Percentiles rank a stretch among this genome's conserved stretches.
Evolutionary conservation across 2,888 invertebrate species (phyloP).

Genomic region (Trypoxylon attenuatum): DNA sequence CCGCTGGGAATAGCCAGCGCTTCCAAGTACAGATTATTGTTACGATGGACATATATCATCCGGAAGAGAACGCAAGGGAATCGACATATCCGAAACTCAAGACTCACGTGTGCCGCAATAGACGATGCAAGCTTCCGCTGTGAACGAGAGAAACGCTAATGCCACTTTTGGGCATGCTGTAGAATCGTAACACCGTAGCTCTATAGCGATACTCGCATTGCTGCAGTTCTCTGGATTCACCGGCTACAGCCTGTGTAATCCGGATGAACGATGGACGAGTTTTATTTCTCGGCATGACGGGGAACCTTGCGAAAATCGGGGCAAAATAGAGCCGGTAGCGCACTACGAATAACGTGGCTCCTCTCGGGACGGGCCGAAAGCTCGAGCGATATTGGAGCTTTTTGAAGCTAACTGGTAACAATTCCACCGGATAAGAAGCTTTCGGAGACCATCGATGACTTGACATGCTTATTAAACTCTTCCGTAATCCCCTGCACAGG

Average conservation of each 20-base stretch:
- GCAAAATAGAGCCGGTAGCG: slow-evolving; percentile 36
- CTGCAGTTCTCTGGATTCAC: slow-evolving; percentile 29
- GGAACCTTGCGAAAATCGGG: slow-evolving; percentile 38
- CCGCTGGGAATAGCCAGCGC: not conserved
- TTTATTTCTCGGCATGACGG: slow-evolving; percentile 43
- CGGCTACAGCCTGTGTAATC: slow-evolving; percentile 36
- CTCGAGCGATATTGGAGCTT: slow-evolving; percentile 31
- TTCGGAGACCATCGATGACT: slow-evolving; percentile 13
- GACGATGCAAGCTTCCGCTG: too few species aligned
- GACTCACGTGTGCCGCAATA: too few species aligned
- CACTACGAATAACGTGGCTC: slow-evolving; percentile 32
- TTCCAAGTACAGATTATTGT: not conserved
- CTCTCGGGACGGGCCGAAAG: slow-evolving; percentile 7
- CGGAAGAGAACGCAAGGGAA: too few species aligned
- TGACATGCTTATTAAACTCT: too few species aligned
- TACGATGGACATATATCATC: not conserved
- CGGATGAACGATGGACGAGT: slow-evolving; percentile 40
- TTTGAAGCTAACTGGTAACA: slow-evolving; percentile 31
- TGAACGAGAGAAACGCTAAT: slow-evolving; percentile 22
- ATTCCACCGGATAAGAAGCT: slow-evolving; percentile 22
- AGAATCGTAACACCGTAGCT: too few species aligned
- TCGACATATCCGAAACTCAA: too few species aligned
- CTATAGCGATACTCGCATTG: too few species aligned
- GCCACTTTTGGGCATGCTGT: slow-evolving; percentile 32
- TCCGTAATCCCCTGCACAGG: too few species aligned